phyloP scores from a whole-genome alignment of 2,888 invertebrate species.

The Lasius platythorax region DNA sequence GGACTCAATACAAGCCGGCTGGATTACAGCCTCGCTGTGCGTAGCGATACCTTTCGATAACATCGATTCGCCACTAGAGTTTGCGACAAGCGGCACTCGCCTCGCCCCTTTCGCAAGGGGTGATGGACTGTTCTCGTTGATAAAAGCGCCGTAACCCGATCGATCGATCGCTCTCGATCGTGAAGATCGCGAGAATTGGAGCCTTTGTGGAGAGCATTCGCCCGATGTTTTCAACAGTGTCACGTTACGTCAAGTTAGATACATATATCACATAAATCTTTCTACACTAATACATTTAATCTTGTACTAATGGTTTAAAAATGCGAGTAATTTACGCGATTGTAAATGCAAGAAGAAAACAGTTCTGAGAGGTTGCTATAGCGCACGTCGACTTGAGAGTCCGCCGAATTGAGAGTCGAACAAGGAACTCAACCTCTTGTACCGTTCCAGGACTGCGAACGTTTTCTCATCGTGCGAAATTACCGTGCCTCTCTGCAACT shows the following conservation, averaged over 20 bases:
- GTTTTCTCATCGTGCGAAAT: conserved; percentile 63
- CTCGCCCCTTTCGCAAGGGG: conserved; percentile 46
- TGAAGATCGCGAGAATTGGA: conserved; percentile 11
- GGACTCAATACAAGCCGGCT: conserved; percentile 58
- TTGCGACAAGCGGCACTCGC: conserved; percentile 62
- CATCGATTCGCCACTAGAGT: conserved; percentile 68
- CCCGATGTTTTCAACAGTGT: neutral
- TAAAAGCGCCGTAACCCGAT: conserved; percentile 53
- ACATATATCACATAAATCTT: neutral
- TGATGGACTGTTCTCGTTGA: conserved; percentile 12
- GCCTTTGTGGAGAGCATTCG: neutral
- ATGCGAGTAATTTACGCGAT: conserved; percentile 4
- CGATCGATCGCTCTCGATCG: conserved; percentile 25
- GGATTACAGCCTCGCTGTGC: conserved; percentile 58
- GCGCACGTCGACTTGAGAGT: neutral
- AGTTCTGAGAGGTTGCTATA: neutral
- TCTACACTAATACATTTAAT: neutral
- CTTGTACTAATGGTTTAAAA: conserved; percentile 18
- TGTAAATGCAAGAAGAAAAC: neutral
- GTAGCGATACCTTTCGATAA: conserved; percentile 76
- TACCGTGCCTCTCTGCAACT: conserved; percentile 50
- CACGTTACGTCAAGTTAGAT: neutral
- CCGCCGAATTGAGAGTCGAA: conserved; percentile 36
- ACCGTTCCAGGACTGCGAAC: conserved; percentile 47
- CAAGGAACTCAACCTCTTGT: conserved; percentile 48